Base-by-base conservation (phyloP, 2,113 vertebrate genomes). In the Abramis brama region DNA sequence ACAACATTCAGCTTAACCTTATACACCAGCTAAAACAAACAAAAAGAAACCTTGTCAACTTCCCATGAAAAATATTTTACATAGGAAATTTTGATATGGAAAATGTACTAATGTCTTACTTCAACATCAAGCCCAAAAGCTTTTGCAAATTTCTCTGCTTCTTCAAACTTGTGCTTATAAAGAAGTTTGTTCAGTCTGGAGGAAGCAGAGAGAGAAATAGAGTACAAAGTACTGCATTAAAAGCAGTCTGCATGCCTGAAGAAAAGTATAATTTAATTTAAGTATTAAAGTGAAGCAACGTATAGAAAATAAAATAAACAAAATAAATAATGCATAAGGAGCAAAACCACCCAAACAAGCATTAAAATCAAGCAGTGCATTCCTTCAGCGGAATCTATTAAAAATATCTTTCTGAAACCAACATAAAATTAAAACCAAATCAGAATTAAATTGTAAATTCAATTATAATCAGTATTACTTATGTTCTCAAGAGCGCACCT, bases 91-190 rank as follows among this genome's bases (percentile, higher is more conserved):
- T 9, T 75, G 13, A 83, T 55, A 45, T 17, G 19, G 27, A n/a
- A 50, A 30, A 13, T 21, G 8, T 25, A 17, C n/a, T 11, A 71
- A 52, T 19, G 5, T 59, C 79, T 86, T 91, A 97, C 98, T 96
- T 99, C 97, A 77, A 99, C 94, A 90, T 99, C 98, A 15, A 99
- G 92, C 13, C 96, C 97, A 93, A 99, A 99, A 8, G 96, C 93
- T 89, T 97, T 82, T 7, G 98, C 98, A 94, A 99, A 99, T 88
- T 92, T 97, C 92, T 99, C 98, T 0, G 98, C 98, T 88, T 99
- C 97, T 62, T 95, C 95, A 95, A 99, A 99, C 90, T 95, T 96
- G 90, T 96, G 97, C 88, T 98, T 99, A 91, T 99, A 95, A 86
- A 99, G 96, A 89, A 99, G 94, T 57, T 97, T 96, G 90, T 97